These are phyloP conservation scores for Aquatica leii DNA, from an alignment of 2,888 invertebrate species.

Conservation along the genomic window DNA sequence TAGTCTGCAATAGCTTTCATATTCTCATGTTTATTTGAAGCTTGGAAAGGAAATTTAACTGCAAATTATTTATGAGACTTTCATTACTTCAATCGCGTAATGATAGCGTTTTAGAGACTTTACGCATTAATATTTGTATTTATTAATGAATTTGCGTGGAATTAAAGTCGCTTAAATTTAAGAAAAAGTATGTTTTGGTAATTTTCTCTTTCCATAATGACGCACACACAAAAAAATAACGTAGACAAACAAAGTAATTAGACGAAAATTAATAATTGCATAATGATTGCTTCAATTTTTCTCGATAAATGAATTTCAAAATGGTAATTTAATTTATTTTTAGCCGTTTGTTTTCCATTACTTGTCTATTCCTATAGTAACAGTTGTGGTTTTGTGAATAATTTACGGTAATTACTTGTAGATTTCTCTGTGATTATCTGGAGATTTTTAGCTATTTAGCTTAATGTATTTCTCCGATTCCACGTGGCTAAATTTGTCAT, in stretches of 20 bases:
- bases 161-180: conserved; percentile 24
- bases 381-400: conserved; percentile 27
- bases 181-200: conserved; percentile 21
- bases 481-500: conserved; percentile 29
- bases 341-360: conserved; percentile 9
- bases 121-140: conserved; percentile 34
- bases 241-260: background rate
- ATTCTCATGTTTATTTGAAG: conserved; percentile 10
- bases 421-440: conserved; percentile 27
- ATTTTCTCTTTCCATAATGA: background rate
- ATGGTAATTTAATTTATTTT: conserved; percentile 9
- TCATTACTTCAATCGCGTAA: conserved; percentile 34
- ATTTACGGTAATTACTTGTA: conserved; percentile 30
- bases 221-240: background rate
- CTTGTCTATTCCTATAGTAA: conserved; percentile 17
- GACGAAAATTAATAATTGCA: background rate
- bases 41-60: conserved; percentile 19
- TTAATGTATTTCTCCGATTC: conserved; percentile 31
- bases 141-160: conserved; percentile 35
- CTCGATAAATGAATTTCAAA: background rate
- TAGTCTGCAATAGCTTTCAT: conserved; percentile 32
- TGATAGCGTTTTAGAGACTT: conserved; percentile 36
- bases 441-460: conserved; percentile 24
- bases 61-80: conserved; percentile 30
- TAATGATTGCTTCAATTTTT: conserved; percentile 1